These are phyloP conservation scores for Formica exsecta DNA, from an alignment of 1,140 invertebrate species.

Conservation along the genomic window DNA sequence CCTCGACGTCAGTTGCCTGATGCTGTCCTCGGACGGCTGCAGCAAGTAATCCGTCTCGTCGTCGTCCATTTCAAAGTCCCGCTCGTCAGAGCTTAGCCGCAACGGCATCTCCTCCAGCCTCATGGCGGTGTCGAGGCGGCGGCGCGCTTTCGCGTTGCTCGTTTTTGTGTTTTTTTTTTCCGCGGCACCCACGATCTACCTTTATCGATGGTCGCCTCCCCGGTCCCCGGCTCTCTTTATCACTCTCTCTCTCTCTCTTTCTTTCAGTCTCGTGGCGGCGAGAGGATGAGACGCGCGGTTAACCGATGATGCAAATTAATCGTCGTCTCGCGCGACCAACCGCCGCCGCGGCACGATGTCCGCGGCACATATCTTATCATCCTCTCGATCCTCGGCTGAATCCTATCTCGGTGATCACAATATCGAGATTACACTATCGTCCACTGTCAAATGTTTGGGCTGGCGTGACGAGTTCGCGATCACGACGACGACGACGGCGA, in stretches of 20 bases:
- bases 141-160: slow-evolving; percentile 36
- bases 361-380: slow-evolving; percentile 53
- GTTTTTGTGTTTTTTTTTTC: slow-evolving; percentile 27
- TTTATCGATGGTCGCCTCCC: too few species aligned
- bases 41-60: slow-evolving; percentile 90
- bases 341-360: slow-evolving; percentile 16
- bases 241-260: neutral
- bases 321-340: slow-evolving; percentile 42
- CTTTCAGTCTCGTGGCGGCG: neutral
- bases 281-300: slow-evolving; percentile 23
- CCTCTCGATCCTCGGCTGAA: neutral
- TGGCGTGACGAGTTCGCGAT: neutral
- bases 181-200: neutral
- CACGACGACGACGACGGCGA: neutral
- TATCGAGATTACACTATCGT: neutral
- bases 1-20: slow-evolving; percentile 77
- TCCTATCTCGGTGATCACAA: neutral
- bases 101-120: slow-evolving; percentile 88
- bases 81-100: slow-evolving; percentile 86
- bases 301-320: slow-evolving; percentile 41
- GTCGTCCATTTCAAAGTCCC: slow-evolving; percentile 90
- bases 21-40: slow-evolving; percentile 84
- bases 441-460: neutral
- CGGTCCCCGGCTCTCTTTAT: neutral
- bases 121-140: slow-evolving; percentile 72